A percentile compares a stretch with the other conserved stretches of the same genome.
Conservation (phyloP, 2,888 invertebrate genomes). For the Saturnia japonica region DNA sequence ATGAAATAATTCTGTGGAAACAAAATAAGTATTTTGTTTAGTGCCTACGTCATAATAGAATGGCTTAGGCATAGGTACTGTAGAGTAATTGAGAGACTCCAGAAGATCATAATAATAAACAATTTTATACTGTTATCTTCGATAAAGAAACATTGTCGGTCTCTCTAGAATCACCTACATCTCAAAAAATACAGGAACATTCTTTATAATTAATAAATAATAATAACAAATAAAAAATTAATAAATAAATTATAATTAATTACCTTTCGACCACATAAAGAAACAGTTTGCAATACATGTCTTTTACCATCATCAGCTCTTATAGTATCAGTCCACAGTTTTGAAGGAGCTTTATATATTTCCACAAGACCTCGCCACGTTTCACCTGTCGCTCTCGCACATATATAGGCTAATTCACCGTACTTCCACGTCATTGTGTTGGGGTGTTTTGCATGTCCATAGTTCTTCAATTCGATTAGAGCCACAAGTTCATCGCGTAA, state of each 20-base stretch:
- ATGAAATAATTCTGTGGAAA: too few relatives aligned
- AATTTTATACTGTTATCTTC: too few relatives aligned
- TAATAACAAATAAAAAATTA: too few relatives aligned
- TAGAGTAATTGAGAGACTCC: too few relatives aligned
- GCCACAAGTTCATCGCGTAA: conserved; percentile 63
- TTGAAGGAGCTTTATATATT: conserved; percentile 64
- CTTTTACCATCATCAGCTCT: conserved; percentile 78
- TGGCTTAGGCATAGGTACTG: too few relatives aligned
- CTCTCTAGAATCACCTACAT: too few relatives aligned
- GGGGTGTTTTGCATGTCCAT: conserved; percentile 56
- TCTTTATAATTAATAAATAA: too few relatives aligned
- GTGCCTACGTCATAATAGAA: background rate
- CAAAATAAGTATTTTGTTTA: background rate
- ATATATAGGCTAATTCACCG: conserved; percentile 64
- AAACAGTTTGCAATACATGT: conserved; percentile 83
- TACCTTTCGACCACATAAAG: conserved; percentile 86
- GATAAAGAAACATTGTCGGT: too few relatives aligned
- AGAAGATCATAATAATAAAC: too few relatives aligned
- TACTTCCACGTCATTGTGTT: conserved; percentile 72
- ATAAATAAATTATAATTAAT: too few relatives aligned
- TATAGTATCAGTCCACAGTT: conserved; percentile 81
- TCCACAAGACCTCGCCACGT: conserved; percentile 57
- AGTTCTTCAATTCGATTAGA: conserved; percentile 55
- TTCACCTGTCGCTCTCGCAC: conserved; percentile 60
- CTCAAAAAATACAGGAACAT: too few relatives aligned